Conservation (phyloP, 2,888 invertebrate genomes). For the Diarsia rubi region DNA sequence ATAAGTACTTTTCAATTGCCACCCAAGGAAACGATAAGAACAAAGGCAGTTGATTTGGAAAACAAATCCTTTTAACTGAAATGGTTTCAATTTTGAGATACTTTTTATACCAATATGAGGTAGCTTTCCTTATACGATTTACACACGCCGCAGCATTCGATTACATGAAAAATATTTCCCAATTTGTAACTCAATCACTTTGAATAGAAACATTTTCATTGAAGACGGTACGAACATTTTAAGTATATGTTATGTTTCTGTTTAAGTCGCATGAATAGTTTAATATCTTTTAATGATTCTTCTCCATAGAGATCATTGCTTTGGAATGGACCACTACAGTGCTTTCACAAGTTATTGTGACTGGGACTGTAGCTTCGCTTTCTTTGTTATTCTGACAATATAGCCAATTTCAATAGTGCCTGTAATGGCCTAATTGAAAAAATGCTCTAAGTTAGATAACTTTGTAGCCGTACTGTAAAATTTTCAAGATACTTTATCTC, state of each 20-base stretch:
- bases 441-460: background rate
- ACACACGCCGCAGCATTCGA: conserved; percentile 50
- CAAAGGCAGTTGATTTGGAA: conserved; percentile 21
- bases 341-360: background rate
- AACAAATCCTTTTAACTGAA: conserved; percentile 34
- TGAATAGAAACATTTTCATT: conserved; percentile 53
- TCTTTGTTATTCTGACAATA: background rate
- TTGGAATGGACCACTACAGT: background rate
- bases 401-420: background rate
- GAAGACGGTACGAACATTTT: conserved; percentile 25
- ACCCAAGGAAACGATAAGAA: conserved; percentile 3
- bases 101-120: conserved; percentile 19
- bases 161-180: conserved; percentile 58
- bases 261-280: conserved; percentile 5
- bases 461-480: conserved; percentile 10
- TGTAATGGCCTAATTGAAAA: background rate
- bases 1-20: conserved; percentile 2
- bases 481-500: conserved; percentile 2
- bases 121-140: conserved; percentile 44
- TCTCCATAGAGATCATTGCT: too few relatives aligned
- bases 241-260: conserved; percentile 3
- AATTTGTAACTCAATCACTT: conserved; percentile 64
- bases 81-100: conserved; percentile 25
- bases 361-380: background rate
- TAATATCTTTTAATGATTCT: background rate